These are phyloP conservation scores for Gadus macrocephalus DNA, from an alignment of 2,113 vertebrate species.

Conservation along the genomic window DNA sequence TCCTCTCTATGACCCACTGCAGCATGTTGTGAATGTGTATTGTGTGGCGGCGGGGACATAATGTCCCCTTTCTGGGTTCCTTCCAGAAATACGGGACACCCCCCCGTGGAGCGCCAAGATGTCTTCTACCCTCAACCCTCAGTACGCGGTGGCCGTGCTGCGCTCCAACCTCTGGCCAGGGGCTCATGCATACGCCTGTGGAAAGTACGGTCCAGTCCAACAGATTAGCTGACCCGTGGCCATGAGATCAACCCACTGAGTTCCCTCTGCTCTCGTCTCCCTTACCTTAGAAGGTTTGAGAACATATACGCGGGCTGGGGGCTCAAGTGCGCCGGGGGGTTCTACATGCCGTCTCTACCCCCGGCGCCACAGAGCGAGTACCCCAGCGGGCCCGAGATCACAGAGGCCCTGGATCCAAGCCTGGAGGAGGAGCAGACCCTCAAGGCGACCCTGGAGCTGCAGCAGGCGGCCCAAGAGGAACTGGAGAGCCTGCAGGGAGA, in stretches of 20 bases:
- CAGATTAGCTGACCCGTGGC: background rate
- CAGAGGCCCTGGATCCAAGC: constrained; percentile 79
- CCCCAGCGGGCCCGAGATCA: constrained; percentile 74
- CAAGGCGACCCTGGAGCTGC: constrained; percentile 70
- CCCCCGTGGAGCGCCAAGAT: constrained; percentile 79
- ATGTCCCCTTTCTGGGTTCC: constrained; percentile 14
- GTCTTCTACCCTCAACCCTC: constrained; percentile 78
- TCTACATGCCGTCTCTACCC: constrained; percentile 69
- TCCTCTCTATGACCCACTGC: background rate
- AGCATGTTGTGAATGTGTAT: too few species aligned
- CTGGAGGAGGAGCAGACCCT: constrained; percentile 82
- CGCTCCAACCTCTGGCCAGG: constrained; percentile 93
- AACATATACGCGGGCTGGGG: constrained; percentile 96
- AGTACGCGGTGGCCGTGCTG: constrained; percentile 81
- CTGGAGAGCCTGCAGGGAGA: constrained; percentile 71
- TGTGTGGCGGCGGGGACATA: background rate
- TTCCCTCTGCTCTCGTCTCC: background rate
- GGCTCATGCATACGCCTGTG: constrained; percentile 78
- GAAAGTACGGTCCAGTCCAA: constrained; percentile 74
- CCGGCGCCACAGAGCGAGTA: constrained; percentile 74
- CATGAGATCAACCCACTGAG: background rate
- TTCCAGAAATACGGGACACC: constrained; percentile 76
- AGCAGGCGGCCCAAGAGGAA: constrained; percentile 65
- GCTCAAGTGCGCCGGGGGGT: constrained; percentile 78
- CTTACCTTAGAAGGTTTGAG: constrained; percentile 68